Base-by-base conservation (phyloP, 37 sponge, comb jelly and placozoan genomes). In the Axinella damicornis region DNA sequence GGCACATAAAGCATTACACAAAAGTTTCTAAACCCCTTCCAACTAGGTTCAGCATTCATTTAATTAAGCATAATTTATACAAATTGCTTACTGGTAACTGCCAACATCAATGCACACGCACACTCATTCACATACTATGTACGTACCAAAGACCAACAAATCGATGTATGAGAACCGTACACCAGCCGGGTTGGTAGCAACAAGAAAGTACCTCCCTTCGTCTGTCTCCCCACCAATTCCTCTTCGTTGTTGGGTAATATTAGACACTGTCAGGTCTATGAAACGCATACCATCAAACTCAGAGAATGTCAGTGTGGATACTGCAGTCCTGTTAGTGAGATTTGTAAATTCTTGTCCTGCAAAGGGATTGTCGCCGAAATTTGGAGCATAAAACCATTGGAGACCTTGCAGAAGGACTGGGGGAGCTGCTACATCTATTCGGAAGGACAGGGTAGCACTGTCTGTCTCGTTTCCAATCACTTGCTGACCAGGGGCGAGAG, bases 101-200 rank as follows among this genome's bases (percentile, higher is more conserved):
- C n/a, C n/a, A n/a, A n/a, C n/a, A n/a, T n/a, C n/a, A n/a, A n/a
- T n/a, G n/a, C n/a, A n/a, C n/a, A n/a, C n/a, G n/a, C n/a, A n/a
- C n/a, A n/a, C n/a, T n/a, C n/a, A n/a, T n/a, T n/a, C n/a, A n/a
- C n/a, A n/a, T n/a, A 46, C 46, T 46, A 38, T 20, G 25, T 16
- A 74, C 81, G 64, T 40, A 92, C 93, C 89, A 73, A 70, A 28
- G 31, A 92, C 81, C 15, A 85, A 18, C 17, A 92, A 20, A 25
- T 84, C 81, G 0, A 85, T 71, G 59, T 57, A 81, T 12, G 57
- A 55, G n/a, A 24, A 69, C 0, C 37, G 33, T 12, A 12, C 57
- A 58, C 93, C 93, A 22, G 93, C 89, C 40, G 80, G 85, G 63
- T 92, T 88, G 34, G 81, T 76, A 19, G 82, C 93, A 5, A 52